Conservation (phyloP, 2,113 vertebrate species). For the Pseudorasbora parva region DNA sequence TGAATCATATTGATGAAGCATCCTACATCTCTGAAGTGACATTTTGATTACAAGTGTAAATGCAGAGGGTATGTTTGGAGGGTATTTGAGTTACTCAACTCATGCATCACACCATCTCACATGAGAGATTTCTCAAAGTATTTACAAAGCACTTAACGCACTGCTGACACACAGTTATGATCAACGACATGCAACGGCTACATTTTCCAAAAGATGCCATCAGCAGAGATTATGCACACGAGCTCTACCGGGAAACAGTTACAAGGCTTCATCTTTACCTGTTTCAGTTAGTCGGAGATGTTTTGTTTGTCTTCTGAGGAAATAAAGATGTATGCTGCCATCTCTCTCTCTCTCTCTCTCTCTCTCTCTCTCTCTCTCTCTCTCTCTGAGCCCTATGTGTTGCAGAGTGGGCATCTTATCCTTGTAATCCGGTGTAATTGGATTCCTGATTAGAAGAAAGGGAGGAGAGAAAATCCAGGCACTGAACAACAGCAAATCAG, state of each 20-base stretch:
- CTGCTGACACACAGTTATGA: background rate
- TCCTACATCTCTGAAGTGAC: background rate
- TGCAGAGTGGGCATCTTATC: conserved; percentile 66
- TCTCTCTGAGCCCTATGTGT: conserved; percentile 47
- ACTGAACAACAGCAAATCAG: background rate
- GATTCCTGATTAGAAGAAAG: conserved; percentile 65
- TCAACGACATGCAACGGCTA: background rate
- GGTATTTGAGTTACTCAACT: background rate
- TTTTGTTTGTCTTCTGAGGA: conserved; percentile 14
- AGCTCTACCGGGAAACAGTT: background rate
- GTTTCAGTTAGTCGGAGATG: background rate
- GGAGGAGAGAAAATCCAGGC: conserved; percentile 12
- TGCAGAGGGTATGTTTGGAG: conserved; percentile 10
- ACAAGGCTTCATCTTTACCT: conserved; percentile 25
- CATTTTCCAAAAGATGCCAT: background rate
- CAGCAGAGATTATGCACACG: background rate
- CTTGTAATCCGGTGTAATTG: conserved; percentile 77
- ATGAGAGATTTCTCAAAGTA: conserved; percentile 50
- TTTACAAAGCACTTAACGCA: background rate
- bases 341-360: too few relatives aligned
- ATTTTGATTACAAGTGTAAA: conserved; percentile 42
- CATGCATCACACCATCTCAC: conserved; percentile 33
- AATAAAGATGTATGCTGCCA: background rate
- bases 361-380: conserved; percentile 36
- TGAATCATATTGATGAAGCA: conserved; percentile 38